These are phyloP conservation scores for Ailuropoda melanoleuca DNA, from an alignment of 2,113 vertebrate species.

Conservation along the genomic window DNA sequence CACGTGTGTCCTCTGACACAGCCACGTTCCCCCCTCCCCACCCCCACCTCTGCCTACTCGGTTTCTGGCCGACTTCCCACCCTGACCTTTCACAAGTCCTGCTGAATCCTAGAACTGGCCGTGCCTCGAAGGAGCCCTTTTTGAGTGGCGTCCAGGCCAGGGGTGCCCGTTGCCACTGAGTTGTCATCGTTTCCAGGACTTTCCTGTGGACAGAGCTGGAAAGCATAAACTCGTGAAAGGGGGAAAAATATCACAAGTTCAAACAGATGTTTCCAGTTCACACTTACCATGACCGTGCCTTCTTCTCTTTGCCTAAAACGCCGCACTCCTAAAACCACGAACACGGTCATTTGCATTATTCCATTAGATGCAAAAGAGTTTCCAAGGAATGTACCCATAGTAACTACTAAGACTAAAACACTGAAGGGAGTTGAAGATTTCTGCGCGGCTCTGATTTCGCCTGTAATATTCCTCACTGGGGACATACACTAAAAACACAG, in stretches of 20 bases:
- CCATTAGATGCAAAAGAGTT: not conserved
- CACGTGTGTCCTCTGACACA: not conserved
- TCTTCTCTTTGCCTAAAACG: not conserved
- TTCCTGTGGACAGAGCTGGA: not conserved
- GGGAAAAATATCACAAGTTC: not conserved
- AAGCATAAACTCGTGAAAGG: not conserved
- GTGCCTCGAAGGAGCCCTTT: not conserved
- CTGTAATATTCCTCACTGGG: not conserved
- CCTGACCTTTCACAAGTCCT: not conserved
- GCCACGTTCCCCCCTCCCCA: not conserved
- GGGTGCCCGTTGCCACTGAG: not conserved
- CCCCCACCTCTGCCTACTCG: too few relatives aligned
- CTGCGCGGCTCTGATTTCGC: not conserved
- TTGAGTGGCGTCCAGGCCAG: not conserved
- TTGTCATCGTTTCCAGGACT: not conserved
- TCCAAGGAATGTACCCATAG: not conserved
- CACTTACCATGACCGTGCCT: not conserved
- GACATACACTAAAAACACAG: rapidly evolving
- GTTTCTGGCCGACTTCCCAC: not conserved
- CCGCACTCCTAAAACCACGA: not conserved
- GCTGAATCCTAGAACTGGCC: not conserved
- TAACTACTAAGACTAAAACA: not conserved
- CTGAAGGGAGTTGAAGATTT: not conserved
- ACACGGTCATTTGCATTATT: not conserved
- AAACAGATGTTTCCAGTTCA: not conserved